A percentile compares a stretch with the other conserved stretches of the same genome.
These are phyloP conservation scores for Pteronotus mesoamericanus DNA, from an alignment of 2,797 vertebrate genomes.

Conservation along the genomic window DNA sequence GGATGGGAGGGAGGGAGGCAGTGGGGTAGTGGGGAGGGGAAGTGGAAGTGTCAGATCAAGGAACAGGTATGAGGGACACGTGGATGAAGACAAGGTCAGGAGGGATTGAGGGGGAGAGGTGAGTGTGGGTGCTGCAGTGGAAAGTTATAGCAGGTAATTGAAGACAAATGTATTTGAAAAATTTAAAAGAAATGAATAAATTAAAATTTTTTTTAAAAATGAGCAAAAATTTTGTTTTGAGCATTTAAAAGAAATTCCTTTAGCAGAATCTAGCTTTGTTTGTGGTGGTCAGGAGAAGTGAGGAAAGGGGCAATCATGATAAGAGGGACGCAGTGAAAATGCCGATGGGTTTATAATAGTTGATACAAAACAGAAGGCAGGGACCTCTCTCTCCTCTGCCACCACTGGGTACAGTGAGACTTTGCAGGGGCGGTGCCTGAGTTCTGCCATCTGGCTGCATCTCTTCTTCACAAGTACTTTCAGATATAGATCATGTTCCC, in stretches of 20 bases:
- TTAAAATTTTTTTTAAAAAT: too few relatives aligned
- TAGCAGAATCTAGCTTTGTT: neutral
- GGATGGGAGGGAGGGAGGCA: too few relatives aligned
- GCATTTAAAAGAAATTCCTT: neutral
- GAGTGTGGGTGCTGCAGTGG: too few relatives aligned
- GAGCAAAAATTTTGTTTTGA: neutral
- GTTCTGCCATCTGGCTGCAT: constrained; percentile 11
- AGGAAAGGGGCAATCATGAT: rapidly evolving
- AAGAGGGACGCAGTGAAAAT: neutral
- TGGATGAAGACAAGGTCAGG: too few relatives aligned
- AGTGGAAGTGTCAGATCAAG: too few relatives aligned
- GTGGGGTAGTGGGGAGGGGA: too few relatives aligned
- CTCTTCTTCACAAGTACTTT: constrained; percentile 14
- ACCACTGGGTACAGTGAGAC: neutral
- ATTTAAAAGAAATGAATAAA: too few relatives aligned
- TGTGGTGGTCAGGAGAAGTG: neutral
- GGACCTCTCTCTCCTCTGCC: neutral
- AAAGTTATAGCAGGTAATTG: too few relatives aligned
- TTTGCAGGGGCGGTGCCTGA: neutral
- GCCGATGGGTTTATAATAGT: neutral
- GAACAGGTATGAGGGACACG: too few relatives aligned
- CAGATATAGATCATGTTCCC: neutral
- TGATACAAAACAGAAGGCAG: rapidly evolving
- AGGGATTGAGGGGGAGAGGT: too few relatives aligned
- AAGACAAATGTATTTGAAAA: too few relatives aligned